Evolutionary conservation across 37 sponge, comb jelly and placozoan genomes (phyloP).

Genomic region (Oscarella lobularis): DNA sequence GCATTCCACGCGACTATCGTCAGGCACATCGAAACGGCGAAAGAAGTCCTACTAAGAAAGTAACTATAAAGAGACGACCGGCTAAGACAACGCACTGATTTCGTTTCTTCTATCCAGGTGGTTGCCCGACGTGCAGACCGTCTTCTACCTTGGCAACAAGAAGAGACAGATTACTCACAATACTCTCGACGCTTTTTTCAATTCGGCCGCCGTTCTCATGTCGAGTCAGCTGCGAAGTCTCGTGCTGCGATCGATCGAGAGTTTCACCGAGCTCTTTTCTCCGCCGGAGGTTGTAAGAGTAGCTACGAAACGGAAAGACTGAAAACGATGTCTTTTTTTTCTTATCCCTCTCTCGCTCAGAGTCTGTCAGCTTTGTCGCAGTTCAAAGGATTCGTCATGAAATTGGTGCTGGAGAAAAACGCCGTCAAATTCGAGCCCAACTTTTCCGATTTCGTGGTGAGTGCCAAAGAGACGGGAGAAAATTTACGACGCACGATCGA

Average conservation of each 20-base stretch:
- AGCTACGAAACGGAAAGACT: no score
- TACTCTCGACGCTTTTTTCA: slow-evolving; percentile 70
- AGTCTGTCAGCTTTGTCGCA: background rate
- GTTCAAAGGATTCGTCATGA: slow-evolving; percentile 67
- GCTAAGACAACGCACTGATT: no score
- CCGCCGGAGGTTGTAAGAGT: no score
- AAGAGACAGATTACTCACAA: slow-evolving; percentile 66
- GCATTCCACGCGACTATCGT: slow-evolving; percentile 39
- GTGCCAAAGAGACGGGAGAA: no score
- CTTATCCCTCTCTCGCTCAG: no score
- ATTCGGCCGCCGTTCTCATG: slow-evolving; percentile 70
- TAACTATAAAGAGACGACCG: no score
- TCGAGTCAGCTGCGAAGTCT: slow-evolving; percentile 65
- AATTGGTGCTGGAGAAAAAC: slow-evolving; percentile 54
- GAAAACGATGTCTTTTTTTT: no score
- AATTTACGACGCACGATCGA: no score
- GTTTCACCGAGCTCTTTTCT: slow-evolving; percentile 53
- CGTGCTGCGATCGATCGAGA: slow-evolving; percentile 23
- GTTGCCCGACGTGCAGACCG: slow-evolving; percentile 91
- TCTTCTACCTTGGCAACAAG: slow-evolving; percentile 92
- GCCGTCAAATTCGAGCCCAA: slow-evolving; percentile 79
- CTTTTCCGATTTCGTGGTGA: slow-evolving; percentile 49
- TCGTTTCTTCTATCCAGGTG: no score
- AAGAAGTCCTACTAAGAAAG: slow-evolving; percentile 10
- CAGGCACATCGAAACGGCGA: slow-evolving; percentile 61